Percentiles rank a stretch among this genome's conserved stretches.
Conservation (phyloP, 2,797 vertebrate species). For the Clarias fuscus region DNA sequence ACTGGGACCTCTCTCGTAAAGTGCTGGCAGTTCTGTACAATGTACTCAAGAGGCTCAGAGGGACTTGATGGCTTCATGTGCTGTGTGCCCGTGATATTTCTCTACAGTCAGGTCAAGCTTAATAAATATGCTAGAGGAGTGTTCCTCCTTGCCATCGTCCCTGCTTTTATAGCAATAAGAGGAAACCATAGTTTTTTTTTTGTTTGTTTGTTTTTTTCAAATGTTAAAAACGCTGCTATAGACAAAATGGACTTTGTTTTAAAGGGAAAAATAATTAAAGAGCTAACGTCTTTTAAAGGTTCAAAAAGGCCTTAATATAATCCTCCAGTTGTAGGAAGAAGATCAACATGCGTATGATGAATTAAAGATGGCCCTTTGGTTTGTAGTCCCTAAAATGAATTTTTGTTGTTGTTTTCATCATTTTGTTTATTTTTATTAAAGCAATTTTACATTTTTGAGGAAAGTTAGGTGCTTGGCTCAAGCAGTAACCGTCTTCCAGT, state of each 20-base stretch:
- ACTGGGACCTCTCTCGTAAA: not conserved
- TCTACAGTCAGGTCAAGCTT: not conserved
- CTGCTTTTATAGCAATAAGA: not conserved
- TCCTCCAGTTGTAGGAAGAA: constrained; percentile 8
- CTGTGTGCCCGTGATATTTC: not conserved
- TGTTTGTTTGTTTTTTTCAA: constrained; percentile 17
- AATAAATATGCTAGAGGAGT: not conserved
- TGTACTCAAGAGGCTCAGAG: not conserved
- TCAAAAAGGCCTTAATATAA: not conserved
- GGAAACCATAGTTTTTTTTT: not conserved
- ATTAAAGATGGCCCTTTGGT: constrained; percentile 18
- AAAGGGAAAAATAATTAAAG: not conserved
- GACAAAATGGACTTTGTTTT: not conserved
- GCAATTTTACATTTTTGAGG: not conserved
- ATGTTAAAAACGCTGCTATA: constrained; percentile 30
- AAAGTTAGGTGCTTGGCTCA: not conserved
- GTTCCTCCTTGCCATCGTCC: not conserved
- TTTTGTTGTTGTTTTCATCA: not conserved
- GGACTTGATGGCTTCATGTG: not conserved
- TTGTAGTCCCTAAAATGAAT: constrained; percentile 19
- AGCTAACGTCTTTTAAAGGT: not conserved
- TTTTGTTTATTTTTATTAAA: not conserved
- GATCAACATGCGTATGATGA: constrained; percentile 34
- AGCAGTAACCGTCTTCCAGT: not conserved
- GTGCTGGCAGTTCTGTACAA: not conserved